Conservation (phyloP, 2,888 invertebrate genomes). For the Mamestra brassicae region DNA sequence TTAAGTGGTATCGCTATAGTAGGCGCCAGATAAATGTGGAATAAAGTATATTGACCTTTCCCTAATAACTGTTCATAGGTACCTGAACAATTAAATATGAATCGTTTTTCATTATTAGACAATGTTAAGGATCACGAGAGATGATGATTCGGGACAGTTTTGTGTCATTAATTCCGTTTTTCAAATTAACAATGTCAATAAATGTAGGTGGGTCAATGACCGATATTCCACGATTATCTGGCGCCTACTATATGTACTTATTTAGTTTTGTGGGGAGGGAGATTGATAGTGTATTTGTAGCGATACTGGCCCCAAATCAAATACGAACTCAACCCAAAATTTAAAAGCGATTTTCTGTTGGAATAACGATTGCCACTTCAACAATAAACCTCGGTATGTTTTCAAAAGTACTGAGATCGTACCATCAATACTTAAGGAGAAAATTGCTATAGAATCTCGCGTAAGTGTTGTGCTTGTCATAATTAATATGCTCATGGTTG, state of each 20-base stretch:
- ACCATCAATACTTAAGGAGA: background rate
- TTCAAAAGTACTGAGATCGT: background rate
- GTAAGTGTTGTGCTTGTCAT: background rate
- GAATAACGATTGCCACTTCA: background rate
- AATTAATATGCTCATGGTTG: background rate
- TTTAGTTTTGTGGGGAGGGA: background rate
- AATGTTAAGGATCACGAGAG: too few relatives aligned
- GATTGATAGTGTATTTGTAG: slow-evolving; percentile 14
- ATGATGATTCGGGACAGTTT: too few relatives aligned
- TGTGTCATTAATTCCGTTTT: too few relatives aligned
- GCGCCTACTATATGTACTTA: too few relatives aligned
- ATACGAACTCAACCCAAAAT: background rate
- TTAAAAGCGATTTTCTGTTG: background rate
- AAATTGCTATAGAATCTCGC: background rate
- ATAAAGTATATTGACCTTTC: too few relatives aligned
- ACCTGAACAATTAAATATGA: too few relatives aligned
- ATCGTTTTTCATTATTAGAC: too few relatives aligned
- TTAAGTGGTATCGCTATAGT: slow-evolving; percentile 25
- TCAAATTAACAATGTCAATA: too few relatives aligned
- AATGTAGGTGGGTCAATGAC: too few relatives aligned
- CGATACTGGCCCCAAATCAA: background rate
- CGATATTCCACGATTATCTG: too few relatives aligned
- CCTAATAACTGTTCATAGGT: too few relatives aligned
- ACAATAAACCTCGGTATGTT: background rate
- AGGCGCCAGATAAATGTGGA: too few relatives aligned